Conservation (phyloP, 2,113 vertebrate species). For the Heloderma charlesbogerti region DNA sequence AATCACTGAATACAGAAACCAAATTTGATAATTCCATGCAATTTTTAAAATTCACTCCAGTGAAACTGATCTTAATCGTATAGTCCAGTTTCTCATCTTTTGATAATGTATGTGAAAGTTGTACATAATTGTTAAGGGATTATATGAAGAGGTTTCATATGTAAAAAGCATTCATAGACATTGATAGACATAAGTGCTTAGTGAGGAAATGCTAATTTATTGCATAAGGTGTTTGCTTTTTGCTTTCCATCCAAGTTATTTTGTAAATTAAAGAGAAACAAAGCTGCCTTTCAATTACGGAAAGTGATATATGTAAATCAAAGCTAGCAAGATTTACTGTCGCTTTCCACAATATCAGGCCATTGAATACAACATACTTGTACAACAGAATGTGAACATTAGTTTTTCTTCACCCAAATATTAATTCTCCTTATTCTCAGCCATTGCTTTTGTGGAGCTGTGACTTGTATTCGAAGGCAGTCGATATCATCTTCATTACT, state of each 20-base stretch:
- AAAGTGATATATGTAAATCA: background rate
- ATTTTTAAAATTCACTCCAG: background rate
- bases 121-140: background rate
- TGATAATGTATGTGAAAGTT: background rate
- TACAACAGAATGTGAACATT: background rate
- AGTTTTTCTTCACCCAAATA: slow-evolving; percentile 20
- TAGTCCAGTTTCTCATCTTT: background rate
- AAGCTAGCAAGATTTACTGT: background rate
- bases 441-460: background rate
- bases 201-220: background rate
- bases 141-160: background rate
- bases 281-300: background rate
- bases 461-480: background rate
- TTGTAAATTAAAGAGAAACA: background rate
- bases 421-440: slow-evolving; percentile 23
- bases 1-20: background rate
- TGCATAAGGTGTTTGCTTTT: background rate
- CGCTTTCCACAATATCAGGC: background rate
- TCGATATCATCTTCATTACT: background rate
- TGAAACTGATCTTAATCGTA: background rate
- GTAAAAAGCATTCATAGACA: background rate
- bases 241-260: background rate
- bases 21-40: background rate
- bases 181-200: background rate
- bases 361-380: background rate